Evolutionary conservation across 2,113 vertebrate genomes (phyloP), one percentile per base, ranked within the genome.

Genomic region (Chascanopsetta lugubris): DNA sequence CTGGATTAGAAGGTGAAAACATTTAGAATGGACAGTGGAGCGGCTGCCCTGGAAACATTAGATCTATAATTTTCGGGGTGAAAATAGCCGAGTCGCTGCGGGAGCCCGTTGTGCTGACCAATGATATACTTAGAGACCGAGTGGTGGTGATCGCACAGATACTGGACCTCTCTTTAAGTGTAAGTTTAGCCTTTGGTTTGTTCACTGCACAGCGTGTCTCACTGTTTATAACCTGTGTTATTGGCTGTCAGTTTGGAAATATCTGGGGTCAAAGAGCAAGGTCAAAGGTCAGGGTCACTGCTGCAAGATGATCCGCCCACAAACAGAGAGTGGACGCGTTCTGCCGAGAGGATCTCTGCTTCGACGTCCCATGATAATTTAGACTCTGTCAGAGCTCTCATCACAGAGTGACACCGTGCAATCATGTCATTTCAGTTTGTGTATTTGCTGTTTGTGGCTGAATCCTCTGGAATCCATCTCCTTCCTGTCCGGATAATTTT

Each of bases 51-150:
- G 58, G 64, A 86, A 92, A 92, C 83, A 89, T 85, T 88, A 79
- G 77, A 89, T 77, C 87, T 93, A 56, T 91, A 93, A 92, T 93
- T 92, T 92, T 87, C 84, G 43, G 70, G 71, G 84, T 85, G 82
- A 82, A 93, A 93, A 93, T 93, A 93, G 76, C 90, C 72, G 11
- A 8, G 48, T 66, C 26, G 57, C 84, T 78, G 69, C 46, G 75
- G 42, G 63, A 84, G 79, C 79, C 77, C 73, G 72, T 75, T 66
- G 46, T 53, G 56, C 81, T 91, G 78, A 87, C 92, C 90, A 84
- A 85, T 75, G 84, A 62, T 83, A 80, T 87, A 89, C 89, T 90
- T 90, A 83, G 89, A 89, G 62, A 47, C 68, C 76, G 54, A 56
- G 69, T 65, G 48, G 5, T 81, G 56, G 70, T 27, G 47, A 72